Base-by-base conservation (phyloP, 2,888 invertebrate species). In the Emmelina monodactyla region DNA sequence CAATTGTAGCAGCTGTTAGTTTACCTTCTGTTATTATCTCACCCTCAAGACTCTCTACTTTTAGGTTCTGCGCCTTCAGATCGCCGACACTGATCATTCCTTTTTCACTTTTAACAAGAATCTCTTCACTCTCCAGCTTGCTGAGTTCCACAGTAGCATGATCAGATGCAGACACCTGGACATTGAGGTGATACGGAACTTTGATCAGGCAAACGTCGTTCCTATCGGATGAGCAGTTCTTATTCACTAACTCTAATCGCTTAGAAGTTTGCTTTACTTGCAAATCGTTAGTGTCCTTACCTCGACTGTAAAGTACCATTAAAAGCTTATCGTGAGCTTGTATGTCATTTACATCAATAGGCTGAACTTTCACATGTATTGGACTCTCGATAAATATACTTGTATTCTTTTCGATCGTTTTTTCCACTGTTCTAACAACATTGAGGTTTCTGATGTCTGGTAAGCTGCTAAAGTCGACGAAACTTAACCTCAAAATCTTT, bases 401-500 rank as follows among this genome's bases (percentile, higher is more conserved):
- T 11, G 80, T 73, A 40, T 70, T 75, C 34, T 62, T 66, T 34
- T 79, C 76, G 42, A 81, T 71, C 16, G 67, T 68, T 55, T 79
- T 80, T 50, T 80, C 81, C 5, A 81, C 75, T 2, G 79, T 78
- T 45, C 79, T 66, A 22, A 80, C 66, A 10, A 72, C 51, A 46
- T 72, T 75, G 43, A 81, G 57, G 31, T 70, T 76, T 52, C 73
- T 66, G 40, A 79, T 52, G 50, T 79, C 76, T 15, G 75, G 78
- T 38, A 72, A 55, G 47, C 50, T 76, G 45, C 68, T 70, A 39
- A 67, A 75, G 46, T 78, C 68, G 37, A 58, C 61, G 44, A 67
- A 54, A 49, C 66, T 55, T 80, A 80, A 79, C 80, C 81, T 81
- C 69, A 81, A 79, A 73, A 73, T 62, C 46, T 72, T 76, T 51